These are phyloP conservation scores for Hippocampus comes DNA, from an alignment of 2,113 vertebrate genomes.

Conservation along the genomic window DNA sequence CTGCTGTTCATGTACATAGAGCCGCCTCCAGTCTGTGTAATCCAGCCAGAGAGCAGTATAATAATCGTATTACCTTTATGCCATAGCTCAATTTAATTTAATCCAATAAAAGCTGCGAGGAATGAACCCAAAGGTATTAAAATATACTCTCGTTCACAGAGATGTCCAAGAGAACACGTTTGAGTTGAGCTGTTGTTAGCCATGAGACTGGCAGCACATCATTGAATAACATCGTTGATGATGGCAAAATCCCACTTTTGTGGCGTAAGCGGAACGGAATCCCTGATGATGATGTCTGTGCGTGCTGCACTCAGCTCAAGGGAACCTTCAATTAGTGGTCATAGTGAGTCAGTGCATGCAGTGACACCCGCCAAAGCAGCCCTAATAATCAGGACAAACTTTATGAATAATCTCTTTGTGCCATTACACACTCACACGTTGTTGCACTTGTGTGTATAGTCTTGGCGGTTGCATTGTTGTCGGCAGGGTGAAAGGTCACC, in stretches of 20 bases:
- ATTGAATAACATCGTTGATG: conserved; percentile 74
- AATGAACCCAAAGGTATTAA: conserved; percentile 54
- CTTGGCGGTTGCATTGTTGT: conserved; percentile 64
- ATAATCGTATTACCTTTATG: conserved; percentile 63
- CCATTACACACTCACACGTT: conserved; percentile 67
- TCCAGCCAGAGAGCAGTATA: conserved; percentile 51
- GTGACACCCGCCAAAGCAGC: conserved; percentile 55
- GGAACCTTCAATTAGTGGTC: conserved; percentile 71
- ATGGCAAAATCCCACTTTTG: conserved; percentile 59
- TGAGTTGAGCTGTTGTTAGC: conserved; percentile 19
- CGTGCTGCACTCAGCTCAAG: conserved; percentile 73
- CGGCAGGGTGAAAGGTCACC: conserved; percentile 43
- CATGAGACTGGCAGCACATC: conserved; percentile 50
- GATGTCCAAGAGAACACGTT: conserved; percentile 47
- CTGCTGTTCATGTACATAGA: conserved; percentile 27
- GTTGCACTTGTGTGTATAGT: conserved; percentile 58
- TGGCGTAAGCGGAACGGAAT: conserved; percentile 62
- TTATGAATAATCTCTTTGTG: conserved; percentile 56
- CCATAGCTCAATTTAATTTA: conserved; percentile 48
- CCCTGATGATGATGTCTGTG: conserved; percentile 84
- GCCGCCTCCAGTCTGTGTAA: conserved; percentile 36
- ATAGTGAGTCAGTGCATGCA: conserved; percentile 37
- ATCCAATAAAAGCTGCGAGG: conserved; percentile 50
- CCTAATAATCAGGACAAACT: conserved; percentile 41
- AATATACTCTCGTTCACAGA: conserved; percentile 29